Conservation (phyloP, 2,888 invertebrate genomes). For the Polyommatus icarus region DNA sequence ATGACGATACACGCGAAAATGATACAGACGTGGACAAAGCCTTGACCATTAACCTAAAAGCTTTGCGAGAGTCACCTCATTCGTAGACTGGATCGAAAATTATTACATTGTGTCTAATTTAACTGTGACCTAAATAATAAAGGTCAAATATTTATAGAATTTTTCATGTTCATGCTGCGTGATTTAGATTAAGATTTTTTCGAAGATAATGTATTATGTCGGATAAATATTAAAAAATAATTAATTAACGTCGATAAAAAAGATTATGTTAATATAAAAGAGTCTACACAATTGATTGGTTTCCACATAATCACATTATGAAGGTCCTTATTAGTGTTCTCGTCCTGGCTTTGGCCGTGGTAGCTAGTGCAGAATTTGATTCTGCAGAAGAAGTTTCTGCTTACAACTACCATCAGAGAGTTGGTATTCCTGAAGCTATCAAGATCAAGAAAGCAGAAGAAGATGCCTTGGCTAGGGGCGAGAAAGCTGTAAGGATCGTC, state of each 20-base stretch:
- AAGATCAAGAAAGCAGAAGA: conserved; percentile 25
- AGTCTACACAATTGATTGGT: neutral
- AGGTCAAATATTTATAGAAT: neutral
- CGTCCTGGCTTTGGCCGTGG: neutral
- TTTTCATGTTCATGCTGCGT: neutral
- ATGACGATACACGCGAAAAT: too few species aligned
- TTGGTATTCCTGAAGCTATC: conserved; percentile 11
- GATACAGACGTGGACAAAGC: too few species aligned
- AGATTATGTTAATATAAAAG: neutral
- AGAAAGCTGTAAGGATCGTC: conserved; percentile 12
- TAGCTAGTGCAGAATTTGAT: neutral
- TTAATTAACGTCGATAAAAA: neutral
- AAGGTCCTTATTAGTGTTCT: neutral
- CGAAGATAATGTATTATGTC: neutral
- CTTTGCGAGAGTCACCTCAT: conserved; percentile 37
- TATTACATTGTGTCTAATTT: neutral
- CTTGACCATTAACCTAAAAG: conserved; percentile 47
- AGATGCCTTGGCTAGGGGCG: conserved; percentile 3
- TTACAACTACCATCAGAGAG: neutral
- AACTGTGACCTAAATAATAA: too few species aligned
- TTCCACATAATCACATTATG: neutral
- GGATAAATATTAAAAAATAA: neutral
- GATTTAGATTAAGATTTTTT: conserved; percentile 7
- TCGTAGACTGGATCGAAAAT: conserved; percentile 20
- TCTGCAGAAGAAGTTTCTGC: neutral